These are phyloP conservation scores for Neosalanx taihuensis DNA, from an alignment of 2,797 vertebrate species.

Conservation along the genomic window DNA sequence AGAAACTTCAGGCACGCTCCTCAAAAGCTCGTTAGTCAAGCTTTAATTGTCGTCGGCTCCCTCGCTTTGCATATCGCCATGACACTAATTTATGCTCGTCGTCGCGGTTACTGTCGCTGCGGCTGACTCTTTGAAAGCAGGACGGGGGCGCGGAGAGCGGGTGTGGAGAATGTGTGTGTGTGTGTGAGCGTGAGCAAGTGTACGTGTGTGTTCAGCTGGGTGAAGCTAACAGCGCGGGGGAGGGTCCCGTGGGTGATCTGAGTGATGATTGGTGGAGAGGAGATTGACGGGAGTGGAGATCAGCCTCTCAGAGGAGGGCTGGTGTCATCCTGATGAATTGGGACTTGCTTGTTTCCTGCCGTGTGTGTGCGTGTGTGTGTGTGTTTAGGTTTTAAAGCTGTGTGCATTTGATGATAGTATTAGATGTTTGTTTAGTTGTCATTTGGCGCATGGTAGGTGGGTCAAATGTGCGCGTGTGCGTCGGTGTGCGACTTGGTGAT, in stretches of 20 bases:
- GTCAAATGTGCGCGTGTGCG: background rate
- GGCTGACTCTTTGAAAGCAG: conserved; percentile 58
- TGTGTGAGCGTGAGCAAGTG: conserved; percentile 16
- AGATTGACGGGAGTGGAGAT: conserved; percentile 54
- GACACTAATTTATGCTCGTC: conserved; percentile 77
- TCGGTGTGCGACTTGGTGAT: conserved; percentile 13
- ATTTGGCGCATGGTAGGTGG: conserved; percentile 5
- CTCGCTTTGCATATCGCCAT: conserved; percentile 73
- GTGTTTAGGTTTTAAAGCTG: background rate
- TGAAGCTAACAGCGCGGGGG: conserved; percentile 41
- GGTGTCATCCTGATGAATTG: conserved; percentile 40
- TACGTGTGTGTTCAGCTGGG: conserved; percentile 31
- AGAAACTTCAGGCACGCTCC: conserved; percentile 73
- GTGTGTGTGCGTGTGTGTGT: conserved; percentile 24
- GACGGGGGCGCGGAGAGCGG: conserved; percentile 44
- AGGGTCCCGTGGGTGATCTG: conserved; percentile 54
- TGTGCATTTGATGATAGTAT: background rate
- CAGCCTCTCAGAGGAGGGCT: conserved; percentile 20
- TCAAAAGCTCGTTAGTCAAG: conserved; percentile 80
- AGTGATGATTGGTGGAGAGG: conserved; percentile 62
- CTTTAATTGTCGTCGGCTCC: conserved; percentile 76
- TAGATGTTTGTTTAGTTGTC: background rate
- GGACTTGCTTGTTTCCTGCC: conserved; percentile 36
- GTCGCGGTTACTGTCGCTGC: conserved; percentile 67
- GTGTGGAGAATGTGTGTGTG: conserved; percentile 27